Percentiles rank a stretch among this genome's conserved stretches.
Conservation (phyloP, 2,888 invertebrate species). For the Diarsia dahlii region DNA sequence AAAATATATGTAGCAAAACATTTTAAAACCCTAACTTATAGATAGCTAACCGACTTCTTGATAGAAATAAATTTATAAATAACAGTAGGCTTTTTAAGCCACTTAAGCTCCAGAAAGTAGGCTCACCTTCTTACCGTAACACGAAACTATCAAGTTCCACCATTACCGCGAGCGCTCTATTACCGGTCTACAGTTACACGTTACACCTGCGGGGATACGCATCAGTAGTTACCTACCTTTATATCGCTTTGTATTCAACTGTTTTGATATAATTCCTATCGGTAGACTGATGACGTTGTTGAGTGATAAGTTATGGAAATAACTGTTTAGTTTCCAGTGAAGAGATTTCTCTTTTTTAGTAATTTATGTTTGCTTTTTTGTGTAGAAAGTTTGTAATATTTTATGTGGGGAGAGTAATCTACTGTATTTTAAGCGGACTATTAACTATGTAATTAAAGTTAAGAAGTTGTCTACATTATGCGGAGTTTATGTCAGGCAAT, state of each 20-base stretch:
- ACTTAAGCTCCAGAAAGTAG: neutral
- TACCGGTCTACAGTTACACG: neutral
- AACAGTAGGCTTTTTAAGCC: neutral
- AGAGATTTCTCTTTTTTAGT: neutral
- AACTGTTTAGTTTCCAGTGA: neutral
- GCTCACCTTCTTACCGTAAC: slow-evolving; percentile 2
- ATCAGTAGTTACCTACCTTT: slow-evolving; percentile 24
- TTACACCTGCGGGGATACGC: neutral
- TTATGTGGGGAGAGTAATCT: neutral
- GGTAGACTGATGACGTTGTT: slow-evolving; percentile 1
- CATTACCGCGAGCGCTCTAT: neutral
- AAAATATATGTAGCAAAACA: neutral
- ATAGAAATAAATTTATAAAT: neutral
- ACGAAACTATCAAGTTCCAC: slow-evolving; percentile 10
- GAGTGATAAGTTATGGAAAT: slow-evolving; percentile 13
- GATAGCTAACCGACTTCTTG: neutral
- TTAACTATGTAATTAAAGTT: neutral
- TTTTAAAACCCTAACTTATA: neutral
- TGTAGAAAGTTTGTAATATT: neutral
- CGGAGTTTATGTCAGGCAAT: neutral
- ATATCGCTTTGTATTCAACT: slow-evolving; percentile 11
- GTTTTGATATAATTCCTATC: slow-evolving; percentile 12
- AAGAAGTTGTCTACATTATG: neutral
- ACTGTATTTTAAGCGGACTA: neutral
- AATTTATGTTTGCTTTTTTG: neutral